Conservation (phyloP, 2,888 invertebrate species). For the Callyntrura sp. region DNA sequence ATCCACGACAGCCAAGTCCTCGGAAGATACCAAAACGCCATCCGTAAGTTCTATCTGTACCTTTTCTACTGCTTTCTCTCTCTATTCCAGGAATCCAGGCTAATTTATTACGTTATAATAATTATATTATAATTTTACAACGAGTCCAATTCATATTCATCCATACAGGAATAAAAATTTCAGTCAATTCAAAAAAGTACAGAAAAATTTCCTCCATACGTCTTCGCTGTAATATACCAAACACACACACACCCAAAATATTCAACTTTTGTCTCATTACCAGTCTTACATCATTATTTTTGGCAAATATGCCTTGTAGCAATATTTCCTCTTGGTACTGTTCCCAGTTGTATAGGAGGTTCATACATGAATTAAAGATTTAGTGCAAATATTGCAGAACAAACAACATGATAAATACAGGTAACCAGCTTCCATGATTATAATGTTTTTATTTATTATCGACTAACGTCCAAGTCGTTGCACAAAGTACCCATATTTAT, state of each 20-base stretch:
- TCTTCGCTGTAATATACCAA: background rate
- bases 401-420: background rate
- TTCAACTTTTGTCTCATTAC: background rate
- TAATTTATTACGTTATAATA: background rate
- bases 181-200: conserved; percentile 28
- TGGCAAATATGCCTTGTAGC: background rate
- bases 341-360: background rate
- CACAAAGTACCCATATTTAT: background rate
- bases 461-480: background rate
- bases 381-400: background rate
- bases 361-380: background rate
- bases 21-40: conserved; percentile 75
- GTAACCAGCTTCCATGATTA: no score
- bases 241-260: background rate
- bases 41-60: conserved; percentile 72
- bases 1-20: conserved; percentile 75
- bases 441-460: background rate
- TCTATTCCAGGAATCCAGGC: background rate
- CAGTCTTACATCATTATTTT: background rate
- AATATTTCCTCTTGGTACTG: background rate
- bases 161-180: conserved; percentile 8
- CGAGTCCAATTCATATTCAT: conserved; percentile 25
- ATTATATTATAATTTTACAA: background rate
- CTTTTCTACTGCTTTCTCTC: background rate
- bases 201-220: background rate